A percentile compares a stretch with the other conserved stretches of the same genome.
Conservation (phyloP, 2,113 vertebrate species). For the Budorcas taxicolor region DNA sequence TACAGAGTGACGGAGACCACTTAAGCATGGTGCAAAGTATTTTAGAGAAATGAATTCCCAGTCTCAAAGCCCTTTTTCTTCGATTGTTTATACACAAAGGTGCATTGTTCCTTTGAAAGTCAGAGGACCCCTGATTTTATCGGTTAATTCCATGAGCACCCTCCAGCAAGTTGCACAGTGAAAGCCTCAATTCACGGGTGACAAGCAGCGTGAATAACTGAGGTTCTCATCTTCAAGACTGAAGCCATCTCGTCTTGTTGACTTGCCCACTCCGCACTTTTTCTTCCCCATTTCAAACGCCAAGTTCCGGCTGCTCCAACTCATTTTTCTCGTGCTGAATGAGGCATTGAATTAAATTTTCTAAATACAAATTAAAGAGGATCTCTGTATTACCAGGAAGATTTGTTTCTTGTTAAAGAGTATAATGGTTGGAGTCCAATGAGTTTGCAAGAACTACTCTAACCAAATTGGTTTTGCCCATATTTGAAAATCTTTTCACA, state of each 20-base stretch:
- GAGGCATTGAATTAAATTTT: conserved; percentile 37
- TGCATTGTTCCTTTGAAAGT: neutral
- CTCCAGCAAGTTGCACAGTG: neutral
- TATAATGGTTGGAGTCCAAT: neutral
- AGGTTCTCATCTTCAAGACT: neutral
- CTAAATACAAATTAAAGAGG: neutral
- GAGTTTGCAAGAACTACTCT: conserved; percentile 39
- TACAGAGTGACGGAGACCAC: too few relatives aligned
- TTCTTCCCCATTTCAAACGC: neutral
- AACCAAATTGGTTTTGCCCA: conserved; percentile 55
- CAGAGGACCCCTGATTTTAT: neutral
- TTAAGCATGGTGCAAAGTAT: too few relatives aligned
- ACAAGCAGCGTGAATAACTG: neutral
- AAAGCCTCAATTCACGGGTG: neutral
- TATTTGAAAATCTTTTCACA: conserved; percentile 55
- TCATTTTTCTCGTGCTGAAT: neutral
- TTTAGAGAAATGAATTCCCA: neutral
- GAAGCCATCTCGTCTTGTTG: fast-evolving
- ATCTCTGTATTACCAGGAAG: neutral
- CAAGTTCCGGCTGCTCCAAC: fast-evolving
- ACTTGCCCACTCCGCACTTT: fast-evolving
- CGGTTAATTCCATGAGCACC: neutral
- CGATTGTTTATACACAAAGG: fast-evolving
- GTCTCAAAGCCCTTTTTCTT: neutral
- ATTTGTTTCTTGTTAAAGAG: conserved; percentile 52